Percentiles rank a stretch among this genome's conserved stretches.
These are phyloP conservation scores for Pachycephus smyrnensis DNA, from an alignment of 2,888 invertebrate genomes.

Conservation along the genomic window DNA sequence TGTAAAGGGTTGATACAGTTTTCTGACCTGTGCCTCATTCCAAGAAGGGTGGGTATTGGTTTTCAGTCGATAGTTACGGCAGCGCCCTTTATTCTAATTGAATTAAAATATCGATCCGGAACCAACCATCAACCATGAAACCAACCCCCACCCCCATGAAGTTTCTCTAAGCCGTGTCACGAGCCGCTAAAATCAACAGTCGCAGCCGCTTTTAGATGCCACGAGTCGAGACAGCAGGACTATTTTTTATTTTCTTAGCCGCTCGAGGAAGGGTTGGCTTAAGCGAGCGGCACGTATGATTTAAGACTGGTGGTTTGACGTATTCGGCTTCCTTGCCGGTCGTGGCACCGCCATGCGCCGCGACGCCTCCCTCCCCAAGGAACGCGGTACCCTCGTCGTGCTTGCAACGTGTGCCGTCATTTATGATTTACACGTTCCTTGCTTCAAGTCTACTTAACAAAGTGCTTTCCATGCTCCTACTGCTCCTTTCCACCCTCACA, in stretches of 20 bases:
- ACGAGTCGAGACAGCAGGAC: neutral
- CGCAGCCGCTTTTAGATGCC: slow-evolving; percentile 8
- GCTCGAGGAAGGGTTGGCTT: slow-evolving; percentile 25
- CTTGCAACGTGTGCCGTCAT: slow-evolving; percentile 14
- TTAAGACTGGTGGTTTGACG: slow-evolving; percentile 26
- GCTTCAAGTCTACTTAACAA: slow-evolving; percentile 26
- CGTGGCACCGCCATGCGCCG: neutral
- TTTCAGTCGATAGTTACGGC: slow-evolving; percentile 16
- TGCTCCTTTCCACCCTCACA: neutral
- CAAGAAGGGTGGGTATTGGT: slow-evolving; percentile 6
- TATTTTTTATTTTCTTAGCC: slow-evolving; percentile 24
- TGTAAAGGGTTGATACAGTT: neutral
- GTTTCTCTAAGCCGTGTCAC: neutral
- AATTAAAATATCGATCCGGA: slow-evolving; percentile 46
- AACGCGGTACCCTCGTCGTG: neutral
- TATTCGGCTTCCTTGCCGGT: slow-evolving; percentile 20
- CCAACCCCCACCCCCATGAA: neutral
- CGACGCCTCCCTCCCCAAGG: too few relatives aligned
- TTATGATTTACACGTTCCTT: slow-evolving; percentile 29
- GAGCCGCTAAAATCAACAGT: slow-evolving; percentile 8
- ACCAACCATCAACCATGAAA: slow-evolving; percentile 3
- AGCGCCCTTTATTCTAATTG: slow-evolving; percentile 43
- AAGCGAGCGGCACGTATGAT: slow-evolving; percentile 31
- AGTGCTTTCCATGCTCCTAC: slow-evolving; percentile 22
- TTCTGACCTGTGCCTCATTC: slow-evolving; percentile 19